Conservation (phyloP, 2,888 invertebrate genomes). For the Torymus tubicola region DNA sequence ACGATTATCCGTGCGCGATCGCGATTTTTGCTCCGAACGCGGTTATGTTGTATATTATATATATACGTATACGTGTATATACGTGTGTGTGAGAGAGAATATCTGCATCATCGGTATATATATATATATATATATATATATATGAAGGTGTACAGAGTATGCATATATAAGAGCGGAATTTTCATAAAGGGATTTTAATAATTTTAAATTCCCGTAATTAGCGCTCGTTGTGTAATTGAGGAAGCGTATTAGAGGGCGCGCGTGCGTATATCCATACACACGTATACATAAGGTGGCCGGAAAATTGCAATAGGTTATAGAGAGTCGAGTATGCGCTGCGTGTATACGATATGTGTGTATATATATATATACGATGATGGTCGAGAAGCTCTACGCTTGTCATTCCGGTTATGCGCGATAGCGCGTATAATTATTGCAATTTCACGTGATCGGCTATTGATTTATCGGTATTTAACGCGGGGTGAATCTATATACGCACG, state of each 20-base stretch:
- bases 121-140: background rate
- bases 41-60: background rate
- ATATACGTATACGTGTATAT: background rate
- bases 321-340: no score
- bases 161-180: no score
- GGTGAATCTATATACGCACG: background rate
- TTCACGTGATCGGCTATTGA: constrained; percentile 20
- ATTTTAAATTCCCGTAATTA: constrained; percentile 45
- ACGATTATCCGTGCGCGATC: constrained; percentile 52
- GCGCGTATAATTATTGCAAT: background rate
- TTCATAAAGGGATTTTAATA: constrained; percentile 36
- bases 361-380: no score
- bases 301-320: constrained; percentile 10
- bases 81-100: constrained; percentile 10
- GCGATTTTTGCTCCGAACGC: background rate
- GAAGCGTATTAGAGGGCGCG: constrained; percentile 20
- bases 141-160: no score
- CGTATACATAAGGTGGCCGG: background rate
- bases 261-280: background rate
- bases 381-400: no score
- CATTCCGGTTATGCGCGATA: background rate
- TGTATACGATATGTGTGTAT: no score
- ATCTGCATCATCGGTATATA: background rate
- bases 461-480: constrained; percentile 25
- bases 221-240: constrained; percentile 29